Conservation (phyloP, 2,113 vertebrate genomes). For the Miniopterus natalensis region DNA sequence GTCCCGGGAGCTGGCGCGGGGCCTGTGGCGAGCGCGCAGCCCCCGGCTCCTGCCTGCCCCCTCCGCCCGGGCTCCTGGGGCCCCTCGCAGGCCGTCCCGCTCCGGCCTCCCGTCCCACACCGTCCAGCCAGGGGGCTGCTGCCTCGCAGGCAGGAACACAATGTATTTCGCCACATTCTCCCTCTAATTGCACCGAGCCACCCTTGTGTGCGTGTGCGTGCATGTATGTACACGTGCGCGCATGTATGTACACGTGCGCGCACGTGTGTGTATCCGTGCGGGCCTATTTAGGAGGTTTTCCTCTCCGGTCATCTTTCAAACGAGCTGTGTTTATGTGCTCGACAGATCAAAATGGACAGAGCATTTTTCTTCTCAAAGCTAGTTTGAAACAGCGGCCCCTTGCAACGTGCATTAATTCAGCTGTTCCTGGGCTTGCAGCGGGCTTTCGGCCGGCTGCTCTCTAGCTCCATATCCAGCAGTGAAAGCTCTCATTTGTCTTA, state of each 20-base stretch:
- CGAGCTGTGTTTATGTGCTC: conserved; percentile 66
- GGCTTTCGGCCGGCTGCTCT: conserved; percentile 82
- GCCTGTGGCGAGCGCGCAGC: conserved; percentile 81
- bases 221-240: too few relatives aligned
- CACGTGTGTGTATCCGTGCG: too few relatives aligned
- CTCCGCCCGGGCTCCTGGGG: not conserved
- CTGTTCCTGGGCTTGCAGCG: conserved; percentile 83
- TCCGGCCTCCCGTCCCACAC: not conserved
- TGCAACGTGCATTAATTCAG: conserved; percentile 84
- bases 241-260: too few relatives aligned
- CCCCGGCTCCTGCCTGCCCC: conserved; percentile 80
- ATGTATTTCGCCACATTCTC: conserved; percentile 68
- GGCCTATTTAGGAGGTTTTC: conserved; percentile 50
- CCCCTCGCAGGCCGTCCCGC: not conserved
- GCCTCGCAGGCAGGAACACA: not conserved
- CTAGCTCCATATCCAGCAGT: conserved; percentile 86
- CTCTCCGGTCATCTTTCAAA: conserved; percentile 74
- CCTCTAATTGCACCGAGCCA: not conserved
- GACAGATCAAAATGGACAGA: conserved; percentile 66
- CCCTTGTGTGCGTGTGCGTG: not conserved
- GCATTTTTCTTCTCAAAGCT: conserved; percentile 81
- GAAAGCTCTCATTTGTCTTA: conserved; percentile 91
- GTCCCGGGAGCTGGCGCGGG: conserved; percentile 82
- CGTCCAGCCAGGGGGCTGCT: not conserved
- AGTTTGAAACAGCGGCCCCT: conserved; percentile 76